These are phyloP conservation scores for Meriones unguiculatus DNA, from an alignment of 2,113 vertebrate genomes.

Conservation along the genomic window DNA sequence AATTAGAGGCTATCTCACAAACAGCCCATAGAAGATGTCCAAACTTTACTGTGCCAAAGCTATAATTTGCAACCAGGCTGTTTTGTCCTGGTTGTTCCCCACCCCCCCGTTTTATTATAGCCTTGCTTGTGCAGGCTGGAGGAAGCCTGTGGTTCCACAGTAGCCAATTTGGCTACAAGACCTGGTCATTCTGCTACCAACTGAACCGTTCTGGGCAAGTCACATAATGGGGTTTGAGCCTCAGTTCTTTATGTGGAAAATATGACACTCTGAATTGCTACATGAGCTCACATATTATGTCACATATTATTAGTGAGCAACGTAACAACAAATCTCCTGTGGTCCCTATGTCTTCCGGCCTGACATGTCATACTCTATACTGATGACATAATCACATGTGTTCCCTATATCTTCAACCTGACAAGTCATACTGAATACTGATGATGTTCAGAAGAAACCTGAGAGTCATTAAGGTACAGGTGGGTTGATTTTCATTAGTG, in stretches of 20 bases:
- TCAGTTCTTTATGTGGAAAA: slow-evolving; percentile 5
- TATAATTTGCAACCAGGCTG: background rate
- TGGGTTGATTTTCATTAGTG: background rate
- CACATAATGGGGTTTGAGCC: background rate
- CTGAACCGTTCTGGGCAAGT: background rate
- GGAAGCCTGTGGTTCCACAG: background rate
- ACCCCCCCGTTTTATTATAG: background rate
- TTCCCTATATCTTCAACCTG: background rate
- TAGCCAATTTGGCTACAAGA: background rate
- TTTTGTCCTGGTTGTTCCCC: background rate
- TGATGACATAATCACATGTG: background rate
- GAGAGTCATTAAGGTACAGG: background rate
- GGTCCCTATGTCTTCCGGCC: background rate
- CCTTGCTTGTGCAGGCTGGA: background rate
- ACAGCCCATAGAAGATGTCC: background rate
- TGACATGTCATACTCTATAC: background rate
- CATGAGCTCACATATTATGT: background rate
- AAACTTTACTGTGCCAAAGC: background rate
- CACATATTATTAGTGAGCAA: background rate
- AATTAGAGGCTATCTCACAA: background rate
- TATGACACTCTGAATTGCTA: background rate
- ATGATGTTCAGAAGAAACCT: slow-evolving; percentile 6
- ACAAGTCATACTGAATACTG: background rate
- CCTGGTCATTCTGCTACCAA: background rate
- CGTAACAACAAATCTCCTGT: background rate